Conservation (phyloP, 2,797 vertebrate species). For the Streptopelia turtur region DNA sequence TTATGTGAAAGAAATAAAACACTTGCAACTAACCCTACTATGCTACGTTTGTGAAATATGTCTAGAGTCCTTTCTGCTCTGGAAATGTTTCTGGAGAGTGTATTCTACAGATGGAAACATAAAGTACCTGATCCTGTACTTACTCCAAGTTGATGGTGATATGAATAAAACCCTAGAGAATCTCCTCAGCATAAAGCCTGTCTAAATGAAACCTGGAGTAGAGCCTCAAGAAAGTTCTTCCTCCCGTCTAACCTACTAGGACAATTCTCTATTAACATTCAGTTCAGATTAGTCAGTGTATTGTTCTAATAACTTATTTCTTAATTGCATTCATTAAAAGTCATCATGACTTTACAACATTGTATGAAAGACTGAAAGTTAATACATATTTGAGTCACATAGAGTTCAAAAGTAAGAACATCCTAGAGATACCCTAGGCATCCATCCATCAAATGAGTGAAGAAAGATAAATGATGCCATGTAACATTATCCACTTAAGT, state of each 20-base stretch:
- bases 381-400: not conserved
- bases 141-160: not conserved
- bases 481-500: conserved; percentile 14
- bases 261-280: not conserved
- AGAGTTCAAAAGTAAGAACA: conserved; percentile 25
- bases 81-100: not conserved
- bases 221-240: not conserved
- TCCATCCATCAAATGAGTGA: conserved; percentile 16
- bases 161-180: not conserved
- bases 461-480: conserved; percentile 15
- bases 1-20: conserved; percentile 36
- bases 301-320: not conserved
- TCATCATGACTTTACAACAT: not conserved
- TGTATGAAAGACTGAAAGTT: conserved; percentile 11
- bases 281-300: not conserved
- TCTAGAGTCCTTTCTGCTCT: not conserved
- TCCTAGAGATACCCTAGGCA: not conserved
- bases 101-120: not conserved
- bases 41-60: not conserved
- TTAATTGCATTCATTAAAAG: conserved; percentile 11
- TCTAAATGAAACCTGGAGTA: not conserved
- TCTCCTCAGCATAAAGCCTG: not conserved
- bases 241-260: not conserved
- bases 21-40: not conserved
- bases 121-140: not conserved